Evolutionary conservation across 2,888 invertebrate species (phyloP), one percentile per base, ranked within the genome.

Genomic region (Tiphia femorata): DNA sequence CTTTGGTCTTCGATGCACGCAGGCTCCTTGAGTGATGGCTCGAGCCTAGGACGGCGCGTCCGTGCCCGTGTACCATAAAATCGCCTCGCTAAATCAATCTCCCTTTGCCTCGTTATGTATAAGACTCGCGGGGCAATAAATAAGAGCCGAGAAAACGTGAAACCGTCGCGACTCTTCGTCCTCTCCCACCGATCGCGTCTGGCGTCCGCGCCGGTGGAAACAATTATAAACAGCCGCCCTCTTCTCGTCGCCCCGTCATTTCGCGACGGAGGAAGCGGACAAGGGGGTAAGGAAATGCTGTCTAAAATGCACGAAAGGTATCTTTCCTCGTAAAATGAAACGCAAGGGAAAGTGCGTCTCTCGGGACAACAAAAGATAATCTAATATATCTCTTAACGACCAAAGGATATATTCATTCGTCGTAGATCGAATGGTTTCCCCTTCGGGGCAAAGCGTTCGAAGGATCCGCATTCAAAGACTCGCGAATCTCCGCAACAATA

Each of bases 31-130:
- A 64, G 47, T 64, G 63, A 70, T 69, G 59, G 38, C 48, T 17
- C 46, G 46, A 42, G 51, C 55, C 61, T 69, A 65, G 69, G 58
- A 42, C 54, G 43, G 49, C 44, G 58, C 64, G 62, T 60, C 50
- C 52, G 62, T 33, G 64, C 69, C n/a, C n/a, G n/a, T n/a, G n/a
- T 71, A 71, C 56, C 64, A 51, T 58, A 49, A 66, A 71, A 70
- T 70, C 62, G 67, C 64, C 46, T 59, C 62, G 49, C 65, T 71
- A 55, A 67, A 71, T 71, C 73, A 67, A 73, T 72, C 73, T 58
- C 50, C 52, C 42, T 35, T 64, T 60, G 59, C 41, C 21, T 41
- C 41, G 33, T 33, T 33, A 33, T 12, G 14, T 33, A 5, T 12
- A n/a, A n/a, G n/a, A n/a, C n/a, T n/a, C n/a, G n/a, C n/a, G n/a